Percentiles rank a stretch among this genome's conserved stretches.
Evolutionary conservation across 2,113 vertebrate species (phyloP).

Genomic region (Prunella fulvescens): DNA sequence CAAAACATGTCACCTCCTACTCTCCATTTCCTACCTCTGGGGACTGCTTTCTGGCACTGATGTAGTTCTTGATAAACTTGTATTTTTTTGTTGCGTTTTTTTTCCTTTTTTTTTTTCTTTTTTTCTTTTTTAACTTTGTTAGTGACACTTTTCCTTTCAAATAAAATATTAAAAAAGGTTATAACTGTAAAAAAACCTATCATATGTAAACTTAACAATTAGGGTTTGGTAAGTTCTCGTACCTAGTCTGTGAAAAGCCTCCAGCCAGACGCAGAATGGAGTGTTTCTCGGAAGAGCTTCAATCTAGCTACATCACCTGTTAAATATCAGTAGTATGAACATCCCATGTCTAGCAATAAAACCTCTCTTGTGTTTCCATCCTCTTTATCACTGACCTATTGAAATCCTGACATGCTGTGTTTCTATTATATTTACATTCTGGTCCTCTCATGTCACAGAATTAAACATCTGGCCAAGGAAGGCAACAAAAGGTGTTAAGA

Average conservation of each 20-base stretch:
- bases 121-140: background rate
- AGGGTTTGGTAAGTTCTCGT: conserved; percentile 73
- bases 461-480: conserved; percentile 78
- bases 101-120: background rate
- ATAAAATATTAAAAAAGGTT: conserved; percentile 71
- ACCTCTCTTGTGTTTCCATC: conserved; percentile 57
- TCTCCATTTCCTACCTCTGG: conserved; percentile 48
- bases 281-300: conserved; percentile 70
- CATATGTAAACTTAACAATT: conserved; percentile 63
- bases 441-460: conserved; percentile 77
- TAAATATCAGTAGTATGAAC: conserved; percentile 88
- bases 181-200: conserved; percentile 70
- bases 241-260: conserved; percentile 72
- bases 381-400: conserved; percentile 67
- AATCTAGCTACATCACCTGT: conserved; percentile 61
- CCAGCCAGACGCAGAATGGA: conserved; percentile 74
- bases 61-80: conserved; percentile 40
- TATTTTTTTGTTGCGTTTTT: background rate
- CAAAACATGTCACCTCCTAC: conserved; percentile 63
- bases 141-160: conserved; percentile 59
- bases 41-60: conserved; percentile 66
- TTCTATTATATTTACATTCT: conserved; percentile 70
- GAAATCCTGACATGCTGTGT: conserved; percentile 68
- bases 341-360: conserved; percentile 68
- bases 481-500: conserved; percentile 78